Evolutionary conservation across 1,140 invertebrate genomes (phyloP), one percentile per base, ranked within the genome.

Genomic region (Drosophila bipectinata): DNA sequence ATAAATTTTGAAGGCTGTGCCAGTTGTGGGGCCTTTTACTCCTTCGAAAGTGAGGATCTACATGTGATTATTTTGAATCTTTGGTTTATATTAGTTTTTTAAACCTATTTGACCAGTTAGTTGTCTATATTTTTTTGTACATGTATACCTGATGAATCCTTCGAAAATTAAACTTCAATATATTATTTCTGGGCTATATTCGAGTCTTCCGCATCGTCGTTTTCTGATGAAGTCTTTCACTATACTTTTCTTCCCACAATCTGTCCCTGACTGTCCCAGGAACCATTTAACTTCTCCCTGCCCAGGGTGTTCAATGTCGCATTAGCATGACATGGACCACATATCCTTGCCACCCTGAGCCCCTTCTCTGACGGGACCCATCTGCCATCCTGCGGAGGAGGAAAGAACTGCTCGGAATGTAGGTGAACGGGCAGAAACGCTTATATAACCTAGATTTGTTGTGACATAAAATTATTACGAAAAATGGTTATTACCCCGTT

Each of bases 401-500:
- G 66, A 72, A 26, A 69, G 15, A 5, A 26, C 63, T 61, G 44
- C 44, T 52, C 37, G 47, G 60, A 61, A 60, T 66, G 72, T 53
- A 61, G 56, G 30, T 52, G 44, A 61, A 49, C 32, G 41, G 18
- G 39, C 32, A 62, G 72, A 57, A 72, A 48, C 53, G 79, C 54
- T 67, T 77, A 76, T 72, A 69, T 90, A 90, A 87, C 87, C 87
- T 68, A 90, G 87, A 90, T 87, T 87, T 87, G 82, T 82, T 87
- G 72, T 87, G 82, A 88, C 82, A 87, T 87, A 83, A 90, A 90
- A 90, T 90, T 90, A 90, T 90, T 90, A 87, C 87, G 82, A 90
- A 90, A 90, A 90, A 90, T 90, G 79, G 79, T 90, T 90, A 90
- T 90, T 90, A 90, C 87, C 88, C 79, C 87, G 88, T 90, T 90